phyloP scores from a whole-genome alignment of 2,888 invertebrate genomes.

The Panopea generosa region DNA sequence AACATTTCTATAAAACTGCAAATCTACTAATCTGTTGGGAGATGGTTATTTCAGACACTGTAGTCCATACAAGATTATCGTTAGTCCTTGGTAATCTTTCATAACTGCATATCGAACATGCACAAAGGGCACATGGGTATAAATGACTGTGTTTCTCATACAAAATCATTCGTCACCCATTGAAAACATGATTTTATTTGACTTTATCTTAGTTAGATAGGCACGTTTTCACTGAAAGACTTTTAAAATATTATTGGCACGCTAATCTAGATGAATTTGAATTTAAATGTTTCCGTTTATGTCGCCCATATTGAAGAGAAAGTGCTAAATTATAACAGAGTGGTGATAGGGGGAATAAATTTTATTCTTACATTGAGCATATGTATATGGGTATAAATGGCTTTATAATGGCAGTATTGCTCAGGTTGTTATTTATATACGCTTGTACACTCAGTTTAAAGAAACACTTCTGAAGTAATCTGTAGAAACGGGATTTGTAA shows the following conservation, averaged over 20 bases:
- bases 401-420: too few relatives aligned
- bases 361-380: neutral
- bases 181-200: slow-evolving; percentile 5
- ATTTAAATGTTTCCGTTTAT: slow-evolving; percentile 28
- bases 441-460: neutral
- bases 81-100: slow-evolving; percentile 9
- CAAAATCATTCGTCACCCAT: neutral
- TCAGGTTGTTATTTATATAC: too few relatives aligned
- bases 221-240: slow-evolving; percentile 19
- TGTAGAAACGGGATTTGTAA: neutral
- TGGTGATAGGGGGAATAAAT: neutral
- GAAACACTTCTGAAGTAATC: neutral
- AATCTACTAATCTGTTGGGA: too few relatives aligned
- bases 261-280: slow-evolving; percentile 37
- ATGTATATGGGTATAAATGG: neutral
- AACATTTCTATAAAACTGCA: too few relatives aligned
- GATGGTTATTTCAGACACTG: too few relatives aligned
- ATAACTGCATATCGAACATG: neutral
- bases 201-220: slow-evolving; percentile 19
- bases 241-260: slow-evolving; percentile 23
- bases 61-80: too few relatives aligned
- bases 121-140: neutral
- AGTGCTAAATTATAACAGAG: slow-evolving; percentile 6
- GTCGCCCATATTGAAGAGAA: slow-evolving; percentile 4
- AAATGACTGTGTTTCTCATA: slow-evolving; percentile 1